A percentile compares a stretch with the other conserved stretches of the same genome.
phyloP scores from a whole-genome alignment of 2,888 invertebrate genomes.

The Amitus sp. region DNA sequence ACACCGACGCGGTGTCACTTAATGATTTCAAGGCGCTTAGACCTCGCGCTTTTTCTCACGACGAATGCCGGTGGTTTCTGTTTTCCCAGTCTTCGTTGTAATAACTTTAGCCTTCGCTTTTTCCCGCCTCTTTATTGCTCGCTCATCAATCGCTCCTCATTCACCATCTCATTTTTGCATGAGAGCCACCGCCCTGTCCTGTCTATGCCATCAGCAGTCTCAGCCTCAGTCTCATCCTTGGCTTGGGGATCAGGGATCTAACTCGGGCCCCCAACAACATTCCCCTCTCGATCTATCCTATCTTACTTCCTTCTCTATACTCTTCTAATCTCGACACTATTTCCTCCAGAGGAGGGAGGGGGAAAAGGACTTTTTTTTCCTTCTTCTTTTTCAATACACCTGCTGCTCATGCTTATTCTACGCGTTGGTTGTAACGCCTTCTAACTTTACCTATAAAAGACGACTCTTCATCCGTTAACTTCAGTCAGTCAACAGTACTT shows the following conservation, averaged over 20 bases:
- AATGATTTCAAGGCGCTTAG: conserved; percentile 40
- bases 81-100: conserved; percentile 44
- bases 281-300: conserved; percentile 22
- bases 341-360: too few relatives aligned
- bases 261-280: conserved; percentile 6
- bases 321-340: too few relatives aligned
- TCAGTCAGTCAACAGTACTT: conserved; percentile 54
- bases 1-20: conserved; percentile 30
- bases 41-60: conserved; percentile 49
- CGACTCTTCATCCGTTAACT: conserved; percentile 16
- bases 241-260: not conserved
- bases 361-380: conserved; percentile 17
- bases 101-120: conserved; percentile 53
- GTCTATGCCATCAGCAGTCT: too few relatives aligned
- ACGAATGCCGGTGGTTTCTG: conserved; percentile 43
- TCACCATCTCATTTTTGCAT: too few relatives aligned
- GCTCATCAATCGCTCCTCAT: conserved; percentile 16
- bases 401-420: conserved; percentile 34
- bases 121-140: conserved; percentile 40
- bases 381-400: too few relatives aligned
- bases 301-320: conserved; percentile 6
- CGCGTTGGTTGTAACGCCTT: too few relatives aligned
- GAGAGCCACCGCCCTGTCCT: conserved; percentile 38
- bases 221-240: not conserved
- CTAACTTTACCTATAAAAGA: conserved; percentile 51